phyloP scores from a whole-genome alignment of 1,140 invertebrate genomes.

The Chrysoperla carnea region DNA sequence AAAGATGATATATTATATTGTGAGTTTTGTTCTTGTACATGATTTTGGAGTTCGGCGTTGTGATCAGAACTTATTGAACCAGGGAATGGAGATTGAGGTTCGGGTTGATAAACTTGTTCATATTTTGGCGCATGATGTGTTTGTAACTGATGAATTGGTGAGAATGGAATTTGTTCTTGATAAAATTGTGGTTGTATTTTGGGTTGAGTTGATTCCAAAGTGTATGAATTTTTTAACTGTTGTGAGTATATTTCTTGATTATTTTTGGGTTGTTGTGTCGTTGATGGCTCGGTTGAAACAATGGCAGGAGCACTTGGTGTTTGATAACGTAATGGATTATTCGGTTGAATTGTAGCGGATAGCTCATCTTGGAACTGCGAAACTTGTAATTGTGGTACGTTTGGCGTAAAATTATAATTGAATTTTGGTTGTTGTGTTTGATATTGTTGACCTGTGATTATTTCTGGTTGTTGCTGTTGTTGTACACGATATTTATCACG shows the following conservation, averaged over 20 bases:
- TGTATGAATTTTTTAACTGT: not conserved
- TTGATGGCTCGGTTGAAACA: too few species aligned
- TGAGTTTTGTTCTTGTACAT: slow-evolving; percentile 11
- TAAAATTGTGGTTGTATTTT: slow-evolving; percentile 4
- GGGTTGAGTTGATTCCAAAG: not conserved
- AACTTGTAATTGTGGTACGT: too few species aligned
- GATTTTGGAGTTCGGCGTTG: not conserved
- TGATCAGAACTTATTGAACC: not conserved
- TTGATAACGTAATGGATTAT: too few species aligned
- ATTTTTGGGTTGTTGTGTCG: slow-evolving; percentile 1
- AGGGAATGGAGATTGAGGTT: slow-evolving; percentile 2
- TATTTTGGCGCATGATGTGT: not conserved
- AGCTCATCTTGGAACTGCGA: too few species aligned
- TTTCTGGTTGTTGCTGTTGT: too few species aligned
- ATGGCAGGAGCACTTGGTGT: too few species aligned
- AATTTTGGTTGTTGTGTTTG: too few species aligned
- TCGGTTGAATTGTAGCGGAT: too few species aligned
- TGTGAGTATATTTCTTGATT: not conserved
- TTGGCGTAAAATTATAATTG: too few species aligned
- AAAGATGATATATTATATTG: slow-evolving; percentile 24
- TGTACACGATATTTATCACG: too few species aligned
- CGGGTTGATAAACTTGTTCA: not conserved
- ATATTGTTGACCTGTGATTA: too few species aligned
- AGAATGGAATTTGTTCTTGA: not conserved
- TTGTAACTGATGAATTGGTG: not conserved